Percentiles rank a stretch among this genome's conserved stretches.
phyloP scores from a whole-genome alignment of 1,140 invertebrate species.

The Saxidomus purpurata region DNA sequence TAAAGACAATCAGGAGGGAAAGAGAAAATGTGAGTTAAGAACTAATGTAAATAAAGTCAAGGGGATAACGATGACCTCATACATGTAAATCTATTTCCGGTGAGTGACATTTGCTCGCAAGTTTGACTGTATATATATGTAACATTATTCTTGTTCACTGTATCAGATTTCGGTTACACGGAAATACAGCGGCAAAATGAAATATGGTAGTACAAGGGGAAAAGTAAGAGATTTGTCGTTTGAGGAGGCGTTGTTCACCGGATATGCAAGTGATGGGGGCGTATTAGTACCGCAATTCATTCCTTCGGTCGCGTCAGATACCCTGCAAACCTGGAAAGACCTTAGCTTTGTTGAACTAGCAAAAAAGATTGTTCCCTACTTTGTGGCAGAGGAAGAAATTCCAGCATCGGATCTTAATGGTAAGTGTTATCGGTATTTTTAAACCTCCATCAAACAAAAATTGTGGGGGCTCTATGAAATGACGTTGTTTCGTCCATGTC shows the following conservation, averaged over 20 bases:
- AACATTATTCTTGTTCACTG: too few species aligned
- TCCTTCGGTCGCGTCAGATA: conserved; percentile 80
- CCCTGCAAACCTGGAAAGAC: conserved; percentile 82
- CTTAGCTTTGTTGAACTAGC: conserved; percentile 86
- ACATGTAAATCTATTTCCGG: too few species aligned
- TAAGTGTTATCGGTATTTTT: conserved; percentile 74
- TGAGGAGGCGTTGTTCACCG: conserved; percentile 86
- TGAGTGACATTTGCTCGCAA: too few species aligned
- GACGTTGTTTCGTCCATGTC: too few species aligned
- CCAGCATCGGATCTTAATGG: conserved; percentile 81
- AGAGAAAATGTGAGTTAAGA: too few species aligned
- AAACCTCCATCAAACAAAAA: too few species aligned
- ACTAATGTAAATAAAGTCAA: too few species aligned
- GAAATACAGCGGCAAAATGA: conserved; percentile 79
- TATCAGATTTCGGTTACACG: too few species aligned
- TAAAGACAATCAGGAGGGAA: too few species aligned
- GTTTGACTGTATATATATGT: too few species aligned
- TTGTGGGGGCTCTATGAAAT: too few species aligned
- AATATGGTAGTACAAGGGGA: conserved; percentile 86
- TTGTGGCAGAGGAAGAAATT: conserved; percentile 86
- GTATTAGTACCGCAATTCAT: conserved; percentile 86
- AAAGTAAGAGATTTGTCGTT: conserved; percentile 80
- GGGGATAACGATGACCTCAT: too few species aligned
- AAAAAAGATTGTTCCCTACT: conserved; percentile 84
- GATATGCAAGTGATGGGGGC: conserved; percentile 87